A percentile compares a stretch with the other conserved stretches of the same genome.
These are phyloP conservation scores for Paradoxurus hermaphroditus DNA, from an alignment of 2,113 vertebrate genomes.

Conservation along the genomic window DNA sequence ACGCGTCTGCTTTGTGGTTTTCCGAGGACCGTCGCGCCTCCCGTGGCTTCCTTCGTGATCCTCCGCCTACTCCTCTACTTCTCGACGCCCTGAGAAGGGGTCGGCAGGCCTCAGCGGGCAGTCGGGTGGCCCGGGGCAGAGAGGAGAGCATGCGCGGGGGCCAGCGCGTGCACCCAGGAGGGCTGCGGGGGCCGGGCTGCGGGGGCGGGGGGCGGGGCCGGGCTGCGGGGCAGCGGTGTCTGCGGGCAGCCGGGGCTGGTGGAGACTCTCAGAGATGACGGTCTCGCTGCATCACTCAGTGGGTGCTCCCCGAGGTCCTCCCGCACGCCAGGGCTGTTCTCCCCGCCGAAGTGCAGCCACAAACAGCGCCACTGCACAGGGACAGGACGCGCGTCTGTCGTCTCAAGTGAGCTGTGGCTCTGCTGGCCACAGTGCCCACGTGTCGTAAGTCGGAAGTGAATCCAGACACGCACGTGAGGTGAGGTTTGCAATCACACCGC, in stretches of 20 bases:
- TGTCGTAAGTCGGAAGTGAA: not conserved
- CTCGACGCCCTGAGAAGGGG: not conserved
- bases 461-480: too few relatives aligned
- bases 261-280: fast-evolving
- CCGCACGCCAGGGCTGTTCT: not conserved
- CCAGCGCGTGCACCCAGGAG: fast-evolving
- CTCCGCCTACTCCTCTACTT: fast-evolving
- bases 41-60: fast-evolving
- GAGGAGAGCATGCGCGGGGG: not conserved
- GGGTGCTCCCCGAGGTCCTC: not conserved
- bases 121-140: fast-evolving
- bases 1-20: fast-evolving
- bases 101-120: not conserved
- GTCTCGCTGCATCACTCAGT: not conserved
- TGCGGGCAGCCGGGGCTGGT: too few relatives aligned
- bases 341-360: not conserved
- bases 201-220: fast-evolving
- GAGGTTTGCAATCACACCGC: fast-evolving
- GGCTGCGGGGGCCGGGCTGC: fast-evolving
- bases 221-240: too few relatives aligned
- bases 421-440: fast-evolving
- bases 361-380: fast-evolving
- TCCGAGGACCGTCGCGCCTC: fast-evolving
- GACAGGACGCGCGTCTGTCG: fast-evolving
- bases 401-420: fast-evolving